These are phyloP conservation scores for Drosophila putrida DNA, from an alignment of 2,888 invertebrate species.

Conservation along the genomic window DNA sequence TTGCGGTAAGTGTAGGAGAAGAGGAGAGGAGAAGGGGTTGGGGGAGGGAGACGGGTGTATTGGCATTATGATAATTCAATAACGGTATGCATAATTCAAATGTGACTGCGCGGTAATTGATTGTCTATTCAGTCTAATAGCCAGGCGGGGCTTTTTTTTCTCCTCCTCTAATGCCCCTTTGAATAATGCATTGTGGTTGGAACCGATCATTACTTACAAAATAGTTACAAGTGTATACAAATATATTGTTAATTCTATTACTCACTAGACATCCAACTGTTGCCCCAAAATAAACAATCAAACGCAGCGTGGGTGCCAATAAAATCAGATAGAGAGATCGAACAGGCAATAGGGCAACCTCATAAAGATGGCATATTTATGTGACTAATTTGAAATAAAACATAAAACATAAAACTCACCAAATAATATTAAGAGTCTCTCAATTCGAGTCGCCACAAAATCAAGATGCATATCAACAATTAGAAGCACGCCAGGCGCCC, in stretches of 20 bases:
- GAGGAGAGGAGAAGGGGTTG: neutral
- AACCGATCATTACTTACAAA: constrained; percentile 14
- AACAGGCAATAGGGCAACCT: constrained; percentile 35
- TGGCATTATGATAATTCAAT: constrained; percentile 70
- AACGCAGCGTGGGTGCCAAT: constrained; percentile 69
- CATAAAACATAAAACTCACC: constrained; percentile 80
- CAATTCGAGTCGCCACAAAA: constrained; percentile 50
- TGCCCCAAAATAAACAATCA: constrained; percentile 60
- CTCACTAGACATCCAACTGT: constrained; percentile 15
- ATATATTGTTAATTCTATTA: neutral
- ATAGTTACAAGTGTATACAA: neutral
- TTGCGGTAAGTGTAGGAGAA: neutral
- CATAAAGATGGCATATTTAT: constrained; percentile 80
- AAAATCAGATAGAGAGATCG: constrained; percentile 8
- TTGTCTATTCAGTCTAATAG: constrained; percentile 67
- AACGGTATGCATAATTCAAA: constrained; percentile 70
- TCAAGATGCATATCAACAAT: constrained; percentile 68
- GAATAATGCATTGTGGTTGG: constrained; percentile 61
- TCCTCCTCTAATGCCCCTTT: constrained; percentile 32
- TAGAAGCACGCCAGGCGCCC: constrained; percentile 59
- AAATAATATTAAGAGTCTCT: constrained; percentile 81
- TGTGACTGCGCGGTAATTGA: constrained; percentile 64
- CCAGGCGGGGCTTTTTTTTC: constrained; percentile 39
- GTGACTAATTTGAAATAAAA: constrained; percentile 80
- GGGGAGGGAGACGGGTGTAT: neutral